Percentiles rank a stretch among this genome's conserved stretches.
Conservation (phyloP, 2,888 invertebrate genomes). For the Dendrolimus pini region DNA sequence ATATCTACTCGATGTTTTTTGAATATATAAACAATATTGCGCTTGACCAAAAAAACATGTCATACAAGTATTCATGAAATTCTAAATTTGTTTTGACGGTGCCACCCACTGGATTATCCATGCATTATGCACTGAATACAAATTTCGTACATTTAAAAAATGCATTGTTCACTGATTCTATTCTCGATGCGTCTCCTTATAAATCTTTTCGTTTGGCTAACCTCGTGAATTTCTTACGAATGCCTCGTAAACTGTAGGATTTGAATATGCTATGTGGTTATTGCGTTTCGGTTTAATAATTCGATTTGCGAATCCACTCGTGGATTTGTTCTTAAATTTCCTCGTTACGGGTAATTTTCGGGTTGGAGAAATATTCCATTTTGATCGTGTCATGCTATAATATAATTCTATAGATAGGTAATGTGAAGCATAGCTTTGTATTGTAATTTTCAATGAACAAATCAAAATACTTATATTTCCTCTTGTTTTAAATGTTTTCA, state of each 20-base stretch:
- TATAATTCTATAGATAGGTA: not conserved
- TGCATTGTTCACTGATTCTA: conserved; percentile 57
- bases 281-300: conserved; percentile 38
- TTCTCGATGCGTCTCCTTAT: conserved; percentile 48
- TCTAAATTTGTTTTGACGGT: conserved; percentile 43
- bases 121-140: conserved; percentile 60
- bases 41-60: conserved; percentile 22
- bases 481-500: too few species aligned
- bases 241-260: conserved; percentile 14
- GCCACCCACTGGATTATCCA: conserved; percentile 64
- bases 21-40: not conserved
- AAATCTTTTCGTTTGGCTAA: conserved; percentile 37
- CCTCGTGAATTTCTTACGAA: conserved; percentile 26
- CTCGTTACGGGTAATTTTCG: conserved; percentile 3
- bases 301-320: conserved; percentile 22
- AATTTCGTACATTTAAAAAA: conserved; percentile 44
- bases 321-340: not conserved
- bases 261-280: conserved; percentile 22
- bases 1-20: conserved; percentile 2
- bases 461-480: too few species aligned
- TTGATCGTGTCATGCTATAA: not conserved
- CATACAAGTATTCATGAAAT: conserved; percentile 48
- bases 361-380: not conserved
- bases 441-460: too few species aligned
- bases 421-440: too few species aligned